A percentile compares a stretch with the other conserved stretches of the same genome.
Evolutionary conservation across 2,797 vertebrate genomes (phyloP).

Genomic region (Percopsis omiscomaycus): DNA sequence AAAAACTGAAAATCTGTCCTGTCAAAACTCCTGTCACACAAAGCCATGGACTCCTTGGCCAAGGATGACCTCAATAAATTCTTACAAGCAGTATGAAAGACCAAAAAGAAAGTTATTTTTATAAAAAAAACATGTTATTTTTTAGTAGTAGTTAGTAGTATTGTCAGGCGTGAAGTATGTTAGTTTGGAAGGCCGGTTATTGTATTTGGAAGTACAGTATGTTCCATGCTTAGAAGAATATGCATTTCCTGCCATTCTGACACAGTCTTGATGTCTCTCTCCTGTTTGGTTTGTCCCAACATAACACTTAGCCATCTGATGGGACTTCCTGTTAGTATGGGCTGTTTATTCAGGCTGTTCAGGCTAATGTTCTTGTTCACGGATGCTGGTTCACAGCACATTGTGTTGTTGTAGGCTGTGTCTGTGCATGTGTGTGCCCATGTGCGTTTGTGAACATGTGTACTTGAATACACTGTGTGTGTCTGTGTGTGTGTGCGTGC

Average conservation of each 20-base stretch:
- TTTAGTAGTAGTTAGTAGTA: not conserved
- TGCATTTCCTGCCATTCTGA: constrained; percentile 53
- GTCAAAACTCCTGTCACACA: not conserved
- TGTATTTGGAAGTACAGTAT: constrained; percentile 44
- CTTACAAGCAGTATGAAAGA: not conserved
- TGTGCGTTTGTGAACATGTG: constrained; percentile 7
- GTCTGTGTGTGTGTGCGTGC: constrained; percentile 7
- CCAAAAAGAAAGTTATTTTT: not conserved
- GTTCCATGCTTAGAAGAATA: constrained; percentile 43
- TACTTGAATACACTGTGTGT: constrained; percentile 10
- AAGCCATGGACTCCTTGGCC: not conserved
- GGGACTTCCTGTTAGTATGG: constrained; percentile 50
- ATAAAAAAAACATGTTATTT: no score
- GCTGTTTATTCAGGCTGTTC: constrained; percentile 61
- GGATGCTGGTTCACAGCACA: constrained; percentile 18
- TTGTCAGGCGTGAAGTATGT: constrained; percentile 11
- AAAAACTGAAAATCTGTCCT: not conserved
- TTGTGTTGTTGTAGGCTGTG: constrained; percentile 26
- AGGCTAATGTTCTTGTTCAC: constrained; percentile 31
- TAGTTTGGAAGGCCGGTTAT: constrained; percentile 34
- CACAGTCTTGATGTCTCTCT: constrained; percentile 34
- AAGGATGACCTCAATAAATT: not conserved
- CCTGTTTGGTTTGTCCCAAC: constrained; percentile 50
- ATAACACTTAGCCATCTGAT: constrained; percentile 37
- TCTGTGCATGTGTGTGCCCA: constrained; percentile 2